phyloP scores from a whole-genome alignment of 1,140 invertebrate genomes.

The Conopomorpha cramerella region DNA sequence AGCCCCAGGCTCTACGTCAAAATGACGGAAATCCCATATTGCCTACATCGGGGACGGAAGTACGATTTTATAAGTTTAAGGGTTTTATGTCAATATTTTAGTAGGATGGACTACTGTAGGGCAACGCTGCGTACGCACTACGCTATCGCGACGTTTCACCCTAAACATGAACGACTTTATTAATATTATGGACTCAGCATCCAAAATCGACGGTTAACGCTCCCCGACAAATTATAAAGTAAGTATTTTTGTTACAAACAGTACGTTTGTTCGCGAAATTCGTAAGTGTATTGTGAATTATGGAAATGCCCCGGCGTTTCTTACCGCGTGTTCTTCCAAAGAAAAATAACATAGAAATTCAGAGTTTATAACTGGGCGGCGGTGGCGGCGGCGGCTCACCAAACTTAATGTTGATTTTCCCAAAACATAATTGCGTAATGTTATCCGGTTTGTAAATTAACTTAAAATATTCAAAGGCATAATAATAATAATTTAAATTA shows the following conservation, averaged over 20 bases:
- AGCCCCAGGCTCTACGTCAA: slow-evolving; percentile 43
- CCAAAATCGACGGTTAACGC: slow-evolving; percentile 16
- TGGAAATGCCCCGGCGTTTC: slow-evolving; percentile 36
- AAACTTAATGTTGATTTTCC: no score
- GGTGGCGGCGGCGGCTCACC: no score
- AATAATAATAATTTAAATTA: no score
- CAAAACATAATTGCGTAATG: no score
- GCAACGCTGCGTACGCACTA: slow-evolving; percentile 6
- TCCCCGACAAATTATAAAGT: slow-evolving; percentile 29
- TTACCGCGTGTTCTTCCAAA: slow-evolving; percentile 21
- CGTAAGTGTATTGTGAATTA: slow-evolving; percentile 40
- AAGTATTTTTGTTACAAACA: slow-evolving; percentile 36
- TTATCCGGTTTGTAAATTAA: no score
- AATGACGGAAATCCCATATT: slow-evolving; percentile 59
- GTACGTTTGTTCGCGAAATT: slow-evolving; percentile 25
- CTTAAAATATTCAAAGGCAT: no score
- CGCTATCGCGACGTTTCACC: slow-evolving; percentile 6
- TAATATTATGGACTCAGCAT: slow-evolving; percentile 22
- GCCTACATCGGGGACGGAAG: slow-evolving; percentile 41
- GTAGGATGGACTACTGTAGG: slow-evolving; percentile 33
- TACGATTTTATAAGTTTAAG: slow-evolving; percentile 58
- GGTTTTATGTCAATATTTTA: slow-evolving; percentile 60
- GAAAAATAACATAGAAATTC: slow-evolving; percentile 46
- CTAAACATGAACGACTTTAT: no score
- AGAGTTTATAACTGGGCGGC: no score